Conservation (phyloP, 2,113 vertebrate species). For the Ceyx cyanopectus region DNA sequence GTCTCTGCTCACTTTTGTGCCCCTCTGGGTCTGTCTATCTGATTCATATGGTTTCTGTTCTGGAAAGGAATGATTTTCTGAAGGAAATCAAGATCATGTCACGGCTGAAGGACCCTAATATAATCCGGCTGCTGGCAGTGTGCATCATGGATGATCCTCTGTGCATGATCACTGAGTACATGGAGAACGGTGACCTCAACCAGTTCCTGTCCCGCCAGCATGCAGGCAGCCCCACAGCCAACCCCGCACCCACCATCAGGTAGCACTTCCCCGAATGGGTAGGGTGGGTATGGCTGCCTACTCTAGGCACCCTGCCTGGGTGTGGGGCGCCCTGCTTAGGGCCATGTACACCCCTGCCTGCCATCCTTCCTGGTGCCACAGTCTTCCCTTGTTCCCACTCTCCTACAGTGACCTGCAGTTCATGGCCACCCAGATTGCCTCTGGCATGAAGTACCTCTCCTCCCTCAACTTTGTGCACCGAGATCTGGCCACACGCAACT, state of each 20-base stretch:
- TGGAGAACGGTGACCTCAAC: constrained; percentile 98
- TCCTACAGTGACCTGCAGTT: constrained; percentile 80
- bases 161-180: constrained; percentile 99
- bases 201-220: constrained; percentile 94
- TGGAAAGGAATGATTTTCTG: constrained; percentile 94
- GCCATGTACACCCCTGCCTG: accelerated
- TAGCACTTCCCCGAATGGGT: not conserved
- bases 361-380: accelerated
- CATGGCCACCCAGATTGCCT: constrained; percentile 93
- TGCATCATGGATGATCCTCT: constrained; percentile 91
- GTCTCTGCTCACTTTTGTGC: not conserved
- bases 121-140: constrained; percentile 92
- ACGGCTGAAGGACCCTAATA: constrained; percentile 93
- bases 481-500: constrained; percentile 96
- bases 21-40: not conserved
- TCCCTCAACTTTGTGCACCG: constrained; percentile 98
- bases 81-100: constrained; percentile 99
- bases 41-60: constrained; percentile 43
- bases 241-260: constrained; percentile 79
- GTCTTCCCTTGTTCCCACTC: not conserved
- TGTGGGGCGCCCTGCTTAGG: accelerated
- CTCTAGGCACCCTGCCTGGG: not conserved
- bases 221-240: constrained; percentile 58
- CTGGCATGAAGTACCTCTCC: constrained; percentile 96
- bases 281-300: not conserved